A percentile compares a stretch with the other conserved stretches of the same genome.
Evolutionary conservation across 2,797 vertebrate species (phyloP).

Genomic region (Oreochromis grahami): DNA sequence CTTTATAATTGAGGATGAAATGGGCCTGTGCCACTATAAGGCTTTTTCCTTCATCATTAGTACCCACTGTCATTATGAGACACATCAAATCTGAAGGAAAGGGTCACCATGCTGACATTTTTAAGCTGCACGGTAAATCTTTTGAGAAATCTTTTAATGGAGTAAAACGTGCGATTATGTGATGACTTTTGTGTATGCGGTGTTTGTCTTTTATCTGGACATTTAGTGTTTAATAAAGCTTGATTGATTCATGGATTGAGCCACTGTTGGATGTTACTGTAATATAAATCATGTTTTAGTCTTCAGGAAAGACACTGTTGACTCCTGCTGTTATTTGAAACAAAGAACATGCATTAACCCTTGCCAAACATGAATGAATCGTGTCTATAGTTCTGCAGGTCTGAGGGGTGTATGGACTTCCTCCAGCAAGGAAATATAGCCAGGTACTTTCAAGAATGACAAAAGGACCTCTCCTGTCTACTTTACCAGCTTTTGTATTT

Average conservation of each 20-base stretch:
- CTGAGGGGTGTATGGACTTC: neutral
- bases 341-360: neutral
- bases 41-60: conserved; percentile 34
- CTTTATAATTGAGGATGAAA: conserved; percentile 55
- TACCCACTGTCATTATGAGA: neutral
- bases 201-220: neutral
- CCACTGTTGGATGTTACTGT: neutral
- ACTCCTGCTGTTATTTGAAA: neutral
- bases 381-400: neutral
- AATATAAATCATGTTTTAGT: neutral
- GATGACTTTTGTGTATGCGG: neutral
- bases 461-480: neutral
- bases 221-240: neutral
- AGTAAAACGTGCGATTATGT: neutral
- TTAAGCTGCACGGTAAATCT: neutral
- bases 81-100: conserved; percentile 11
- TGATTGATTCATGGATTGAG: neutral
- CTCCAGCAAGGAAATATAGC: neutral
- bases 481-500: neutral
- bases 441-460: neutral
- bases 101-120: neutral
- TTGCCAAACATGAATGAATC: neutral
- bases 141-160: neutral
- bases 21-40: conserved; percentile 7
- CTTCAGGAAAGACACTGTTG: neutral